A percentile compares a stretch with the other conserved stretches of the same genome.
Conservation (phyloP, 2,113 vertebrate genomes). For the Hippocampus mohnikei region DNA sequence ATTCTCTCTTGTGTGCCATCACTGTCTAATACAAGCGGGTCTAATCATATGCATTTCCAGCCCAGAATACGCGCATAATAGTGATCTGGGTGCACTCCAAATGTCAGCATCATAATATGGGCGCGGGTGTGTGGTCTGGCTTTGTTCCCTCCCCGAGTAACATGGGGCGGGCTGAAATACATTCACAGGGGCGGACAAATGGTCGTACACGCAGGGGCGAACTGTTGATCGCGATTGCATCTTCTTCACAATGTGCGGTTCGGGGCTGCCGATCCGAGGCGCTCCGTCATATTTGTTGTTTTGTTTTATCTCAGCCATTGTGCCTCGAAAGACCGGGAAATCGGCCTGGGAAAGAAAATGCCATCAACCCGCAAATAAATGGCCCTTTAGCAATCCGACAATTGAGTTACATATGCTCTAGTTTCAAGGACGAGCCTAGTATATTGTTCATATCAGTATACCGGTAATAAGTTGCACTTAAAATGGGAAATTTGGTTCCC, state of each 20-base stretch:
- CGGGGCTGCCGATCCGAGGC: neutral
- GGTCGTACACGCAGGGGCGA: conserved; percentile 62
- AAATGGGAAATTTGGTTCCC: too few species aligned
- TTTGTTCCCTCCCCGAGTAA: conserved; percentile 53
- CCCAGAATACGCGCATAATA: conserved; percentile 33
- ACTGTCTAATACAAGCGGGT: conserved; percentile 49
- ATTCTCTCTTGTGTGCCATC: conserved; percentile 57
- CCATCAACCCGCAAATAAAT: neutral
- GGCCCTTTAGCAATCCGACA: too few species aligned
- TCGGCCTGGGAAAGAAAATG: neutral
- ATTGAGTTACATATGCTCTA: too few species aligned
- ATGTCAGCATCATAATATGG: conserved; percentile 58
- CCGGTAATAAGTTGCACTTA: too few species aligned
- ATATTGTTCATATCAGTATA: too few species aligned
- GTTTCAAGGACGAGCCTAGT: too few species aligned
- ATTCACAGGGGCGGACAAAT: conserved; percentile 71
- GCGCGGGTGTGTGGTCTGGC: conserved; percentile 55
- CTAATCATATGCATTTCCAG: conserved; percentile 54
- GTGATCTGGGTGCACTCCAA: conserved; percentile 55
- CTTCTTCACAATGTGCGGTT: conserved; percentile 33
- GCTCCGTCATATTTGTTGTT: neutral
- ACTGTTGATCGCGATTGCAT: conserved; percentile 57
- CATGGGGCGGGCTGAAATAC: conserved; percentile 67
- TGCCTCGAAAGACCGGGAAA: neutral
- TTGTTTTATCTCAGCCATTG: neutral